Evolutionary conservation across 2,113 vertebrate genomes (phyloP).

Genomic region (Sinosuthora webbiana): DNA sequence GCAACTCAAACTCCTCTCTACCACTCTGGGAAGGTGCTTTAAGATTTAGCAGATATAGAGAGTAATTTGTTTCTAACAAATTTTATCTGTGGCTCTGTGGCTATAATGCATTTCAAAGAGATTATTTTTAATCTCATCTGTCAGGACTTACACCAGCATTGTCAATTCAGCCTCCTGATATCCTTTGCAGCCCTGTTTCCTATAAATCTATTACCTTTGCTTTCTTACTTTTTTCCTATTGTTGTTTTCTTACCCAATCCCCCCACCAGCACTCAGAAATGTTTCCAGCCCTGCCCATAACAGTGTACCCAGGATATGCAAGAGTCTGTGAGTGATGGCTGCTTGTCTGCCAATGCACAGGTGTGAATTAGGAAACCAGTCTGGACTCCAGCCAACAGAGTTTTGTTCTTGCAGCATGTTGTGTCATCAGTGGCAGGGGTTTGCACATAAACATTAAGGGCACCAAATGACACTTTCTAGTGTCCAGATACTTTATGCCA

Average conservation of each 20-base stretch:
- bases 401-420: conserved; percentile 6
- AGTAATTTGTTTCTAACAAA: not conserved
- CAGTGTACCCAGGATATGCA: not conserved
- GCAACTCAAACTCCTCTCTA: not conserved
- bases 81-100: not conserved
- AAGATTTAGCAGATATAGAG: conserved; percentile 1
- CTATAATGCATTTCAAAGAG: not conserved
- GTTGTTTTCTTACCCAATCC: not conserved
- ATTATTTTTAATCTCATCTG: not conserved
- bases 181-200: not conserved
- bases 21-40: not conserved
- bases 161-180: not conserved
- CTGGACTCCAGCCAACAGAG: not conserved
- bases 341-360: conserved; percentile 27
- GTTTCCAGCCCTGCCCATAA: not conserved
- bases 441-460: not conserved
- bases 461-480: not conserved
- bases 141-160: not conserved
- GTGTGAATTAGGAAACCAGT: not conserved
- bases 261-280: not conserved
- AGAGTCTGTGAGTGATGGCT: not conserved
- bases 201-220: not conserved
- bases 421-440: not conserved
- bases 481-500: not conserved
- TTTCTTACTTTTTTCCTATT: not conserved